Base-by-base conservation (phyloP, 2,888 invertebrate species). In the Lagria hirta region DNA sequence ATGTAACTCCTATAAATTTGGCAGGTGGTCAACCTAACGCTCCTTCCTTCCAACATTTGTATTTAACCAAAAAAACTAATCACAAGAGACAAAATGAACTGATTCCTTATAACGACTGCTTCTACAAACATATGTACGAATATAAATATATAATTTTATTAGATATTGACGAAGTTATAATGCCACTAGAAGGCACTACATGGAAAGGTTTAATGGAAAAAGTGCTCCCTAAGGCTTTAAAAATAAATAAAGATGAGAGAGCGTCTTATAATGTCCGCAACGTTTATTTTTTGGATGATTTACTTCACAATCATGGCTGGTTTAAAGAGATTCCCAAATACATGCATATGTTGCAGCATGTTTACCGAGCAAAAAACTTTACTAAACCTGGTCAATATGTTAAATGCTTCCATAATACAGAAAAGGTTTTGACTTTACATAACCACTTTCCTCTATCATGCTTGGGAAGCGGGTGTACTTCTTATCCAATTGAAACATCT, bases 31-130 rank as follows among this genome's bases (percentile, higher is more conserved):
- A 91, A 65, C 94, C 94, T 0, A 94, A 94, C 70, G 82, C 88
- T 21, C 90, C 92, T 0, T 85, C 86, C 0, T 84, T 93, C 60
- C 90, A 91, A 67, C 91, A 92, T 70, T 79, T 91, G 73, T 95
- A 91, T 66, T 78, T 95, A 33, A 87, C 87, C 42, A 89, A 89
- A 68, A 94, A 93, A 72, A 85, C 90, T 16, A 93, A 91, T 62
- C 89, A 94, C 73, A 96, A 96, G 72, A 78, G 95, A 7, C 90
- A 94, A 70, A 93, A 94, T 74, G 96, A 96, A 73, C 78, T 96
- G 46, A 90, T 96, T 58, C 94, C 95, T 6, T 96, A 96, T 76
- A 96, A 96, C 71, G 96, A 96, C 71, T 96, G 96, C 65, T 78
- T 96, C 37, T 95, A 95, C 74, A 86, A 90, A 68, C 88, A 95